A percentile compares a stretch with the other conserved stretches of the same genome.
phyloP scores from a whole-genome alignment of 2,113 vertebrate species.

The Gymnogyps californianus region DNA sequence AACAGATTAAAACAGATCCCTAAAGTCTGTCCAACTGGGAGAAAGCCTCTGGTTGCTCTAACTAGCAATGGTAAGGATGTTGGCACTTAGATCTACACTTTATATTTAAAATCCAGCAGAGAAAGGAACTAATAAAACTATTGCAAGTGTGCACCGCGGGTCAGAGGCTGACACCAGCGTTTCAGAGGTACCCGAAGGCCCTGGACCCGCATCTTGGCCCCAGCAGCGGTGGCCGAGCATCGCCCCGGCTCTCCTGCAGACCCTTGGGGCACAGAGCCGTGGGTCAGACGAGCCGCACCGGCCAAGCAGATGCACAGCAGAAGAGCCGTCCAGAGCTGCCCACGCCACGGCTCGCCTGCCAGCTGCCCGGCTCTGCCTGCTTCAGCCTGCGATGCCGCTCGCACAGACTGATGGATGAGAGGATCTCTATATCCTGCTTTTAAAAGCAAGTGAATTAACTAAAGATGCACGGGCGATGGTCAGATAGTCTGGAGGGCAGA shows the following conservation, averaged over 20 bases:
- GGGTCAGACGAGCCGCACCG: accelerated
- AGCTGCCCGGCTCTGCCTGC: background rate
- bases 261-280: background rate
- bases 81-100: background rate
- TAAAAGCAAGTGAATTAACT: background rate
- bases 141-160: accelerated
- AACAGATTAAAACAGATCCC: background rate
- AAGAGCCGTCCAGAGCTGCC: background rate
- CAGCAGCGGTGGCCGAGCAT: accelerated
- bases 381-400: background rate
- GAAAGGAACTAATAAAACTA: background rate
- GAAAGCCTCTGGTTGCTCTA: background rate
- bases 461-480: background rate
- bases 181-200: background rate
- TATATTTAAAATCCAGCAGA: background rate
- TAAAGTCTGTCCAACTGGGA: background rate
- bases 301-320: background rate
- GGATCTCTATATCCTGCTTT: background rate
- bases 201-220: background rate
- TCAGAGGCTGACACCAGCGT: background rate
- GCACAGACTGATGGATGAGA: background rate
- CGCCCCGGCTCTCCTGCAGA: accelerated
- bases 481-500: background rate
- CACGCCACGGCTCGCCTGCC: accelerated
- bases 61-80: background rate